A percentile compares a stretch with the other conserved stretches of the same genome.
Conservation (phyloP, 2,113 vertebrate genomes). For the Pollimyrus isidori region DNA sequence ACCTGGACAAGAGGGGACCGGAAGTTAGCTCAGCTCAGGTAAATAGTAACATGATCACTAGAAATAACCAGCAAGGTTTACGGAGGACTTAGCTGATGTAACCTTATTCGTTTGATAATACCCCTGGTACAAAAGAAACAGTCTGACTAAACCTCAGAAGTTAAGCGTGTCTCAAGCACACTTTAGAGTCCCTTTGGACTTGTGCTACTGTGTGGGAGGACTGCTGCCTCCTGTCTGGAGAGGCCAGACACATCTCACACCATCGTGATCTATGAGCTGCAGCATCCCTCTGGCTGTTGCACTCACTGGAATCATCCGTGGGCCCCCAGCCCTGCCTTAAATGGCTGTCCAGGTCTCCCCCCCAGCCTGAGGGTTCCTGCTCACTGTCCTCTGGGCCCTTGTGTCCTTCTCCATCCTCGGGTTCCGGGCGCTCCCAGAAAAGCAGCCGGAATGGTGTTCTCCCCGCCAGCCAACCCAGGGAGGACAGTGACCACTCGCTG, state of each 20-base stretch:
- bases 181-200: constrained; percentile 17
- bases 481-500: constrained; percentile 62
- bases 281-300: background rate
- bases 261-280: background rate
- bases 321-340: constrained; percentile 65
- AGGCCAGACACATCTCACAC: background rate
- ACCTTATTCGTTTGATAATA: constrained; percentile 27
- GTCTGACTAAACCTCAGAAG: constrained; percentile 27
- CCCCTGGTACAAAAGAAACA: constrained; percentile 12
- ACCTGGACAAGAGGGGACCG: constrained; percentile 43
- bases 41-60: background rate
- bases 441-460: constrained; percentile 76
- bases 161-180: constrained; percentile 21
- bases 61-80: background rate
- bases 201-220: background rate
- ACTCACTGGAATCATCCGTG: constrained; percentile 66
- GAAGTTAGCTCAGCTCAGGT: background rate
- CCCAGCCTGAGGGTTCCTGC: constrained; percentile 53
- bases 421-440: constrained; percentile 73
- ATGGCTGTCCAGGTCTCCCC: constrained; percentile 53
- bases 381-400: constrained; percentile 50
- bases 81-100: background rate
- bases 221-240: background rate
- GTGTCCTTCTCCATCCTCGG: constrained; percentile 40
- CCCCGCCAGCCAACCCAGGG: constrained; percentile 63